These are phyloP conservation scores for Neoitamus cyanurus DNA, from an alignment of 2,888 invertebrate species.

Conservation along the genomic window DNA sequence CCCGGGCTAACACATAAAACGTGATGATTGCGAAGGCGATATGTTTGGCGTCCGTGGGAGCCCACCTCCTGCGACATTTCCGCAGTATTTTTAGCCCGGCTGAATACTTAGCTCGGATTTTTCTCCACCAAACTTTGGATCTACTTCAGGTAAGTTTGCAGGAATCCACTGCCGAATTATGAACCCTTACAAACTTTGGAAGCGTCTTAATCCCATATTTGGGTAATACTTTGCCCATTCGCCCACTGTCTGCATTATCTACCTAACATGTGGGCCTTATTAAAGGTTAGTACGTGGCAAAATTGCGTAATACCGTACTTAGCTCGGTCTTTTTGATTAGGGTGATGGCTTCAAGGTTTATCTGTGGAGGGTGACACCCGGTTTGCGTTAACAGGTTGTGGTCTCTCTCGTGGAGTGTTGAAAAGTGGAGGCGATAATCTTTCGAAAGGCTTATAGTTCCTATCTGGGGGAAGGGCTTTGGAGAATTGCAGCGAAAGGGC, in stretches of 20 bases:
- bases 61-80: neutral
- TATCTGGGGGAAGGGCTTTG: neutral
- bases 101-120: conserved; percentile 13
- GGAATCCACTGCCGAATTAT: conserved; percentile 18
- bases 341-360: neutral
- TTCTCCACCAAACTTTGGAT: neutral
- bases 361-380: neutral
- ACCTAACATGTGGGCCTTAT: conserved; percentile 1
- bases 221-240: conserved; percentile 12
- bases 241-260: conserved; percentile 21
- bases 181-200: conserved; percentile 14
- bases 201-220: conserved; percentile 28
- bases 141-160: conserved; percentile 26
- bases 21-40: conserved; percentile 33
- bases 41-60: neutral
- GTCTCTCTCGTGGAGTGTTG: neutral
- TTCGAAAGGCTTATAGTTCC: neutral
- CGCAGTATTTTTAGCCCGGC: neutral
- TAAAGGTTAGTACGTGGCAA: conserved; percentile 8
- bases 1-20: conserved; percentile 1
- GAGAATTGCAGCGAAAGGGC: neutral
- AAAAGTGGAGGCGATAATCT: neutral
- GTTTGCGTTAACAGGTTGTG: neutral
- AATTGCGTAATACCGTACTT: conserved; percentile 13
- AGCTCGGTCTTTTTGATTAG: conserved; percentile 7